Base-by-base conservation (phyloP, 2,113 vertebrate species). In the Cavia aperea region DNA sequence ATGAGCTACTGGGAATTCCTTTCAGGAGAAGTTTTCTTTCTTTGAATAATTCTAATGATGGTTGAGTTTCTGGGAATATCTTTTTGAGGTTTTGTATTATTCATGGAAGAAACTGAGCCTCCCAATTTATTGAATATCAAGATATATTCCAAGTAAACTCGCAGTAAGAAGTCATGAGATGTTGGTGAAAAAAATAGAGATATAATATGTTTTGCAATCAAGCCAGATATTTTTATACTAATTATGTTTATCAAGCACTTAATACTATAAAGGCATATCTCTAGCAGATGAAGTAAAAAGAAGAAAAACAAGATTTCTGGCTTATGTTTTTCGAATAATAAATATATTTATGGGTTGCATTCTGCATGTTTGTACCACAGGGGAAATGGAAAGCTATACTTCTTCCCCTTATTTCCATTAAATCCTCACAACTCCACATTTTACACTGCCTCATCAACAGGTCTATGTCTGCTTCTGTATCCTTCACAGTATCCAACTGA, bases 31-130 rank as follows among this genome's bases (percentile, higher is more conserved):
- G 4, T 96, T 93, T 96, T 96, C 72, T 73, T 90, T 31, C 62
- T 86, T 56, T 93, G 70, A 95, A 93, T 93, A 93, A 94, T 96
- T 93, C 82, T 83, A 68, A 93, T 73, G 36, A 62, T n/a, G 62
- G 0, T 12, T 93, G 39, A 88, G 66, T 89, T 75, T 96, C 85
- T 96, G 11, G 72, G 75, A 92, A 96, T 90, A 1, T 68, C 4
- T 63, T 93, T 75, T 29, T 93, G 21, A 70, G 39, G 33, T 94
- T 92, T 91, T 89, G 60, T 96, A 96, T 96, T 96, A 96, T 95
- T 97, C 56, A 78, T 92, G 5, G 26, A 91, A 89, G 9, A n/a
- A 95, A 79, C 18, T 23, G 83, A 93, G 75, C 58, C 14, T 87
- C 81, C 72, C 85, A 92, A 62, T 94, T 93, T 87, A 88, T 88